Conservation (phyloP, 2,797 vertebrate species). For the Pristis pectinata region DNA sequence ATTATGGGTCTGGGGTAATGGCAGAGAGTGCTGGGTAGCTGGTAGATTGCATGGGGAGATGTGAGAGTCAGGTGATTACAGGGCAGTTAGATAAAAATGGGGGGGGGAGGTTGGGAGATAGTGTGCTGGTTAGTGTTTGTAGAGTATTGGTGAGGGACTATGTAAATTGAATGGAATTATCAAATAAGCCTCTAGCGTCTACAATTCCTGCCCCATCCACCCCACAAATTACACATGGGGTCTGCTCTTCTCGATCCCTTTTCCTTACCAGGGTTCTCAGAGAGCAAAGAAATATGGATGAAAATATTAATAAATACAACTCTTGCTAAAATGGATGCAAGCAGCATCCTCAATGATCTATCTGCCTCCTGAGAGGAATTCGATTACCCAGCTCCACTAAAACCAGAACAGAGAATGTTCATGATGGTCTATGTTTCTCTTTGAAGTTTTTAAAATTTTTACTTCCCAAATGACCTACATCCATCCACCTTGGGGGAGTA, state of each 20-base stretch:
- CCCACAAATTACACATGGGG: too few relatives aligned
- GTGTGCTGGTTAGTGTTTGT: too few relatives aligned
- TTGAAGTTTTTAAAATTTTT: background rate
- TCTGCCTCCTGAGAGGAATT: background rate
- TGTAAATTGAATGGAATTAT: too few relatives aligned
- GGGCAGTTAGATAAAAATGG: background rate
- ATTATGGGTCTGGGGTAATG: background rate
- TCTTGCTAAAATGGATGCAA: background rate
- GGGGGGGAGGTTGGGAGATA: too few relatives aligned
- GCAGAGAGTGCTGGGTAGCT: background rate
- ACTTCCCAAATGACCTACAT: background rate
- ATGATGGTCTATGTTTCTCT: background rate
- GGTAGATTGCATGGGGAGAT: background rate
- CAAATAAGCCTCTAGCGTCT: too few relatives aligned
- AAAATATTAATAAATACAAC: background rate
- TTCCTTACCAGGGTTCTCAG: background rate
- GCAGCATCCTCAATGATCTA: too few relatives aligned
- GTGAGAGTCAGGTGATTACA: background rate
- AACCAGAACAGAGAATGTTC: background rate
- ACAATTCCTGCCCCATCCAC: too few relatives aligned
- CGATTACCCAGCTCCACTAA: background rate
- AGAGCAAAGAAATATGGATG: background rate
- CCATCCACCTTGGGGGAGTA: background rate
- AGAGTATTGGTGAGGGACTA: too few relatives aligned
- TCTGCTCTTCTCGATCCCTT: background rate